Conservation (phyloP, 2,888 invertebrate species). For the Eristalis tenax region DNA sequence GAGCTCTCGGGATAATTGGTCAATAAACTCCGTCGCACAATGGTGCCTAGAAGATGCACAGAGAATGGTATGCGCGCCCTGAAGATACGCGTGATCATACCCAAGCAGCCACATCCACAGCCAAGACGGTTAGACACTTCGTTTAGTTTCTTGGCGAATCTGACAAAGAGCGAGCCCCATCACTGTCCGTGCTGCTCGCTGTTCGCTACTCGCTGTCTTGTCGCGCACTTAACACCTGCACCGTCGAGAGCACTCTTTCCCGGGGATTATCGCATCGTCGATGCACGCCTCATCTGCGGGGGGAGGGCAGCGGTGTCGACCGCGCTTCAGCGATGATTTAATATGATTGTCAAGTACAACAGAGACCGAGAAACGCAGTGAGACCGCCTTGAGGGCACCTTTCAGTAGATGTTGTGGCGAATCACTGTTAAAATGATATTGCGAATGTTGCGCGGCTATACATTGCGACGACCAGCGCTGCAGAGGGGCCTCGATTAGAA, state of each 20-base stretch:
- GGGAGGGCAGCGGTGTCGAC: slow-evolving; percentile 11
- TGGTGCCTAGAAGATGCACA: slow-evolving; percentile 7
- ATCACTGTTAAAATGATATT: slow-evolving; percentile 48
- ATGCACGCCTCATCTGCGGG: slow-evolving; percentile 34
- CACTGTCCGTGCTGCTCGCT: slow-evolving; percentile 23
- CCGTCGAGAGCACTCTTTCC: slow-evolving; percentile 49
- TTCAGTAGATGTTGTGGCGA: slow-evolving; percentile 26
- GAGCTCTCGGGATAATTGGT: slow-evolving; percentile 67
- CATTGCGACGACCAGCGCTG: not conserved
- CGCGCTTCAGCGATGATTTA: slow-evolving; percentile 62
- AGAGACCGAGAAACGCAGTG: slow-evolving; percentile 42
- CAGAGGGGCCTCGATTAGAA: slow-evolving; percentile 33
- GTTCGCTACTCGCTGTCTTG: slow-evolving; percentile 55
- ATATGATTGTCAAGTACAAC: slow-evolving; percentile 67
- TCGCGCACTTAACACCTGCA: slow-evolving; percentile 69
- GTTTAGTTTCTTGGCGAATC: slow-evolving; percentile 52
- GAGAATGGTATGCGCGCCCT: slow-evolving; percentile 40
- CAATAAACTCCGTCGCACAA: slow-evolving; percentile 52
- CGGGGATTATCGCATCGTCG: slow-evolving; percentile 66
- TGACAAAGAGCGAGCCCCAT: slow-evolving; percentile 38
- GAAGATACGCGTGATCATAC: slow-evolving; percentile 53
- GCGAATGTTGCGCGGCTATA: slow-evolving; percentile 24
- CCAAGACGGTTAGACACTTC: slow-evolving; percentile 58
- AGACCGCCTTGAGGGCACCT: slow-evolving; percentile 58
- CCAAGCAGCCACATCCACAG: slow-evolving; percentile 12